Conservation (phyloP, 1,140 invertebrate genomes). For the Aphelenchoides besseyi region DNA sequence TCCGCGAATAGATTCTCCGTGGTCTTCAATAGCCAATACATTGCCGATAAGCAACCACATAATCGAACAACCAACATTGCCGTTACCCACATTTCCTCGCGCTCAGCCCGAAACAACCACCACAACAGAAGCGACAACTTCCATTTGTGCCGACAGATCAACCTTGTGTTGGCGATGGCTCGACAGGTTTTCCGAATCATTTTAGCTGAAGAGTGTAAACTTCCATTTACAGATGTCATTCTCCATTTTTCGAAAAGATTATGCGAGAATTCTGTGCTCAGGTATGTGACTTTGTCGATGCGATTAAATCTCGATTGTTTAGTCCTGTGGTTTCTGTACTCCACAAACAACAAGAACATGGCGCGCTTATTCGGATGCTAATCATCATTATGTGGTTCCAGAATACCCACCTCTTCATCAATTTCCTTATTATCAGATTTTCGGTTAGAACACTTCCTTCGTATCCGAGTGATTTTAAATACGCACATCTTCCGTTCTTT, state of each 20-base stretch:
- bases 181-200: conserved; percentile 43
- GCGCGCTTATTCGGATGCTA: neutral
- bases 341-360: neutral
- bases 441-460: neutral
- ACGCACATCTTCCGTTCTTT: neutral
- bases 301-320: conserved; percentile 3
- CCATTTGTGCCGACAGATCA: conserved; percentile 49
- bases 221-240: conserved; percentile 34
- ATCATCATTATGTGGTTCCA: neutral
- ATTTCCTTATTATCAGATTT: conserved; percentile 1
- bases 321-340: conserved; percentile 16
- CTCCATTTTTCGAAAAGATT: conserved; percentile 56
- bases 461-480: conserved; percentile 11
- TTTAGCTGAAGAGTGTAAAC: conserved; percentile 11
- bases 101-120: conserved; percentile 8
- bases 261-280: conserved; percentile 54
- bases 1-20: conserved; percentile 3
- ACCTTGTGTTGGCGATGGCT: conserved; percentile 57
- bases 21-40: conserved; percentile 12
- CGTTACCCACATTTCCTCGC: neutral
- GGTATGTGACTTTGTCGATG: conserved; percentile 15
- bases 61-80: conserved; percentile 24
- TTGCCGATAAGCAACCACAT: conserved; percentile 16
- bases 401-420: conserved; percentile 4
- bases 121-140: conserved; percentile 9